Evolutionary conservation across 2,113 vertebrate species (phyloP).

Genomic region (Nothoprocta pentlandii): DNA sequence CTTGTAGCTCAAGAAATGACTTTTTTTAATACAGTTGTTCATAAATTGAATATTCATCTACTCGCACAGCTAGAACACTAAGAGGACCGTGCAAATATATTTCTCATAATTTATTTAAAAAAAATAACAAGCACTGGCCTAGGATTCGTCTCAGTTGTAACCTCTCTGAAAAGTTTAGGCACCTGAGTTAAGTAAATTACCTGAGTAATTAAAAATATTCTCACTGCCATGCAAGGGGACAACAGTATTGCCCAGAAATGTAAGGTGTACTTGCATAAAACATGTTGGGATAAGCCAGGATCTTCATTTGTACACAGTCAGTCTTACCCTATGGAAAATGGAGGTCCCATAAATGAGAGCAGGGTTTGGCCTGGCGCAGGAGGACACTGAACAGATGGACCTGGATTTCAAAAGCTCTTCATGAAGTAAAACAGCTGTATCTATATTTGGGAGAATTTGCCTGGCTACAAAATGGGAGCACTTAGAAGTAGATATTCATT

Average conservation of each 20-base stretch:
- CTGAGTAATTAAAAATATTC: background rate
- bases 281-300: background rate
- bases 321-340: background rate
- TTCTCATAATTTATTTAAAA: background rate
- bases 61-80: background rate
- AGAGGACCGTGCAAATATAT: background rate
- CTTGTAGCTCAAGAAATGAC: background rate
- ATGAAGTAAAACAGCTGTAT: background rate
- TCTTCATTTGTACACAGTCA: background rate
- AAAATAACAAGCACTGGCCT: background rate
- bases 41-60: background rate
- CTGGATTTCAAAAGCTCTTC: background rate
- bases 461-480: constrained; percentile 24
- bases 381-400: background rate
- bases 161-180: background rate
- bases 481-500: constrained; percentile 62
- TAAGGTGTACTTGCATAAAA: background rate
- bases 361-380: background rate
- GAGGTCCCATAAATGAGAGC: background rate
- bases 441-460: constrained; percentile 12
- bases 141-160: background rate
- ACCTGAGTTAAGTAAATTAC: background rate
- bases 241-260: background rate
- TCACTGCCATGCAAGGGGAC: background rate
- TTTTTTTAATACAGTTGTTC: background rate